Conservation (phyloP, 2,888 invertebrate genomes). For the Euplagia quadripunctaria region DNA sequence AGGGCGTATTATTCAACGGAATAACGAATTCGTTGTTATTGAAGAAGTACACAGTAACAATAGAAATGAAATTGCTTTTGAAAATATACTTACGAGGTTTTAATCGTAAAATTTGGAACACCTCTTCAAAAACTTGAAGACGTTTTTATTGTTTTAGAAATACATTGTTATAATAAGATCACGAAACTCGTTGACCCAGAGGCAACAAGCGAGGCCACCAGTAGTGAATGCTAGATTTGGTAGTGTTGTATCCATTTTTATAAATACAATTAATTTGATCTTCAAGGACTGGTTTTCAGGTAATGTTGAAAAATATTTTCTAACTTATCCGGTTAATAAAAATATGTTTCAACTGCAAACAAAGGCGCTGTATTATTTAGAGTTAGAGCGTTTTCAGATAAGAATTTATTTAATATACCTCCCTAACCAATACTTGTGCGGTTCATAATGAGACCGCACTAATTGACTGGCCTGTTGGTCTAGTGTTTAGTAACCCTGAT, state of each 20-base stretch:
- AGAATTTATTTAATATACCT: too few species aligned
- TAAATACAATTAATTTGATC: too few species aligned
- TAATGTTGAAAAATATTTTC: too few species aligned
- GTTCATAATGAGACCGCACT: too few species aligned
- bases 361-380: too few species aligned
- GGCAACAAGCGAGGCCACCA: not conserved
- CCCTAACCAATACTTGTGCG: too few species aligned
- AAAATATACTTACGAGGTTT: conserved; percentile 23
- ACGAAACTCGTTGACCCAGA: not conserved
- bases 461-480: too few species aligned
- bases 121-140: not conserved
- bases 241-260: not conserved
- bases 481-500: too few species aligned
- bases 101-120: conserved; percentile 27
- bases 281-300: too few species aligned
- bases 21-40: conserved; percentile 23
- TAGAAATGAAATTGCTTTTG: conserved; percentile 31
- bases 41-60: conserved; percentile 28
- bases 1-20: conserved; percentile 18
- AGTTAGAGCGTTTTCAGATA: too few species aligned
- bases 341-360: too few species aligned
- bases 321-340: too few species aligned
- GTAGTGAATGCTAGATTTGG: not conserved
- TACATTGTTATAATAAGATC: not conserved
- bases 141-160: not conserved